These are phyloP conservation scores for Colletes latitarsis DNA, from an alignment of 1,140 invertebrate genomes.

Conservation along the genomic window DNA sequence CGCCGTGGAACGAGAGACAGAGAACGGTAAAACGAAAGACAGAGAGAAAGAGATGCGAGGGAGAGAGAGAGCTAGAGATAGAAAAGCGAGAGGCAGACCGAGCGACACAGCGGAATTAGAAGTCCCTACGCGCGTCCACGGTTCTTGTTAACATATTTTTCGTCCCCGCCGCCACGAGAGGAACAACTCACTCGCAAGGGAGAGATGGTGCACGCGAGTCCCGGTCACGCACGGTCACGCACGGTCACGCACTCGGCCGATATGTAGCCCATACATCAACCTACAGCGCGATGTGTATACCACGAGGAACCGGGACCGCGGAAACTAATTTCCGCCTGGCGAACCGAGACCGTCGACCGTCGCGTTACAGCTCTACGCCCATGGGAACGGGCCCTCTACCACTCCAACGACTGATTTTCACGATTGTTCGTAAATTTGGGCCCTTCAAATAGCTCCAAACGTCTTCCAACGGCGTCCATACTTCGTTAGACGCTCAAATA, in stretches of 20 bases:
- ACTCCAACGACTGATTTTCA: not conserved
- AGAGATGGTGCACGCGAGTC: slow-evolving; percentile 58
- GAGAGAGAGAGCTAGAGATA: slow-evolving; percentile 9
- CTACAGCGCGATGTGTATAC: not conserved
- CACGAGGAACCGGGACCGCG: slow-evolving; percentile 21
- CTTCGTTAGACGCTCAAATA: too few species aligned
- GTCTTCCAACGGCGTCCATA: too few species aligned
- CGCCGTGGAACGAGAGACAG: not conserved
- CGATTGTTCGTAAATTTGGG: not conserved
- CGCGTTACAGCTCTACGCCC: not conserved
- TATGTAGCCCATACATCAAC: slow-evolving; percentile 59
- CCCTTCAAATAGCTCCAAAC: too few species aligned
- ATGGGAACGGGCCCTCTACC: not conserved
- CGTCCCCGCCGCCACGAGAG: slow-evolving; percentile 43
- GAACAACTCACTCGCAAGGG: slow-evolving; percentile 49
- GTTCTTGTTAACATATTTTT: slow-evolving; percentile 68
- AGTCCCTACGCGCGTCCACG: slow-evolving; percentile 56
- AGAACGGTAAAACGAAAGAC: not conserved
- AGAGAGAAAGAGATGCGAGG: not conserved
- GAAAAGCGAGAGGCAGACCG: not conserved
- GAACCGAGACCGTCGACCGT: not conserved
- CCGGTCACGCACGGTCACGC: slow-evolving; percentile 64
- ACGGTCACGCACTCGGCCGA: slow-evolving; percentile 57
- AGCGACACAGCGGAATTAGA: slow-evolving; percentile 39
- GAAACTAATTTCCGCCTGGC: slow-evolving; percentile 40